Conservation (phyloP, 2,888 invertebrate species). For the Agrotis puta region DNA sequence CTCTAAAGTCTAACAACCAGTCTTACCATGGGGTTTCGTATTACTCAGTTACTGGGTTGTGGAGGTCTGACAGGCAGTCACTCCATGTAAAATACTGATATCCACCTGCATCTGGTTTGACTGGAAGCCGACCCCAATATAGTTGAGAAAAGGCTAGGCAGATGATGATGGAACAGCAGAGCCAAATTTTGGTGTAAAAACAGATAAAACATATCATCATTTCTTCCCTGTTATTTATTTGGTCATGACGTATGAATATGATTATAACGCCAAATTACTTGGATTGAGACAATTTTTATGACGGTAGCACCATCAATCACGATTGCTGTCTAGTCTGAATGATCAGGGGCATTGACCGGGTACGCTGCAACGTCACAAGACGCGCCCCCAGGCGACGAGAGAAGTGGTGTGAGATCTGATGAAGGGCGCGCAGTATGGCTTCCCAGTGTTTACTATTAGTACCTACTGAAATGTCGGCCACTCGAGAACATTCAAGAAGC, state of each 20-base stretch:
- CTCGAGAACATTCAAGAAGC: constrained; percentile 34
- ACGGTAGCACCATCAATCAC: constrained; percentile 27
- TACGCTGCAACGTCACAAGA: constrained; percentile 60
- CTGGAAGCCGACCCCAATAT: too few species aligned
- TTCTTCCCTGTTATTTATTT: constrained; percentile 10
- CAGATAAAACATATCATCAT: not conserved
- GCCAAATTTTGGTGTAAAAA: not conserved
- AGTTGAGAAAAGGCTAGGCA: too few species aligned
- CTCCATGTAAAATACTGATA: too few species aligned
- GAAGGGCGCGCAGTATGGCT: constrained; percentile 65
- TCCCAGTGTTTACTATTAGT: constrained; percentile 56
- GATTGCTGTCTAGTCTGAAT: constrained; percentile 29
- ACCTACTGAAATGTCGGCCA: constrained; percentile 40
- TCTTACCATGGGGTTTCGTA: too few species aligned
- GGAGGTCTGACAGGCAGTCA: too few species aligned
- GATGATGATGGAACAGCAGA: constrained; percentile 10
- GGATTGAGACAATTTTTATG: constrained; percentile 30
- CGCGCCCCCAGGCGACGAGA: constrained; percentile 58
- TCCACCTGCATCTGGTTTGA: too few species aligned
- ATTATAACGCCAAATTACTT: constrained; percentile 25
- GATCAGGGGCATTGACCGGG: constrained; percentile 58
- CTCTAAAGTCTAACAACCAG: too few species aligned
- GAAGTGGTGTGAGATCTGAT: constrained; percentile 43
- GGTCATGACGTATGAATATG: not conserved
- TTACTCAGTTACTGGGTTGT: too few species aligned